Evolutionary conservation across 2,888 invertebrate genomes (phyloP).

Genomic region (Sarcophaga rosellei): DNA sequence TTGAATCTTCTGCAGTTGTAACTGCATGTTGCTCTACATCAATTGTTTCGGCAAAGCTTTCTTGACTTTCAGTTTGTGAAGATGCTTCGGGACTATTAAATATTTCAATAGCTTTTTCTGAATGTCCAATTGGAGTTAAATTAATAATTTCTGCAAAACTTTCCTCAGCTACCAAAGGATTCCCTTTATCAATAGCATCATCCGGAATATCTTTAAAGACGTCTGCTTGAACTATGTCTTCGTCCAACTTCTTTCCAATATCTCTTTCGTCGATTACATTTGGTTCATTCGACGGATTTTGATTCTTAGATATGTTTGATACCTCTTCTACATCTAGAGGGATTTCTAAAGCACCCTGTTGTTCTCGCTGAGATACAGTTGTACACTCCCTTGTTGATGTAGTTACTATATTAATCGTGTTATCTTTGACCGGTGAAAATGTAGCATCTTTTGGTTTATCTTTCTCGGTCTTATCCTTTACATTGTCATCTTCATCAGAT

Average conservation of each 20-base stretch:
- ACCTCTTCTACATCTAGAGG: slow-evolving; percentile 64
- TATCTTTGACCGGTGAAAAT: slow-evolving; percentile 66
- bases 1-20: not conserved
- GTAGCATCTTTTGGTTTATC: slow-evolving; percentile 49
- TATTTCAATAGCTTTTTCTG: not conserved
- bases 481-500: slow-evolving; percentile 62
- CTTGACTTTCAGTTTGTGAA: slow-evolving; percentile 6
- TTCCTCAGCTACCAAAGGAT: slow-evolving; percentile 49
- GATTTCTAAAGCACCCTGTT: slow-evolving; percentile 46
- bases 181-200: not conserved
- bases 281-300: not conserved
- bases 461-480: not conserved
- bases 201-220: not conserved
- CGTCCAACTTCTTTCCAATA: not conserved
- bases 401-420: not conserved
- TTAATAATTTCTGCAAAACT: slow-evolving; percentile 59
- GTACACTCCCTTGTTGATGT: too few species aligned
- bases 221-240: not conserved
- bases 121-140: not conserved
- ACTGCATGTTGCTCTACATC: too few species aligned
- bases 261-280: not conserved
- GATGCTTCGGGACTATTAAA: not conserved
- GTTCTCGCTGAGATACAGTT: not conserved
- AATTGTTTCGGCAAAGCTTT: slow-evolving; percentile 33
- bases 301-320: not conserved